Evolutionary conservation across 35 echinoderm and acorn worm species (phyloP).

Genomic region (Lytechinus variegatus): DNA sequence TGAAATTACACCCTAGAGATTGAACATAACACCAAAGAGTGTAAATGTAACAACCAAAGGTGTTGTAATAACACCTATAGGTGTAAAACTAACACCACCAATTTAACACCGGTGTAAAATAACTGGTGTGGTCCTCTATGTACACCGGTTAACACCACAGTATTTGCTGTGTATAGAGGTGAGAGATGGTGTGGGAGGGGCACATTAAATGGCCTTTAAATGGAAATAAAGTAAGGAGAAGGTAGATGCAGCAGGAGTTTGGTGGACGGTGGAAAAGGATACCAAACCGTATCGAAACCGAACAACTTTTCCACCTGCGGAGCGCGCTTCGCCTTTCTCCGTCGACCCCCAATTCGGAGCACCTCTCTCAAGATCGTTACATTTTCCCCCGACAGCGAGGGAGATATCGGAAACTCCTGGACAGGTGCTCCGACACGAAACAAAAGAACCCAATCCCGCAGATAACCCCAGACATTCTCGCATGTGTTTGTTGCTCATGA

Average conservation of each 20-base stretch:
- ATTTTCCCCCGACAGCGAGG: neutral
- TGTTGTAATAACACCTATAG: no score
- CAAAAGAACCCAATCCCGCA: neutral
- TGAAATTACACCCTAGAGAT: no score
- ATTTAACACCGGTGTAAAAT: no score
- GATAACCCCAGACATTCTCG: neutral
- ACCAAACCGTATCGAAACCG: neutral
- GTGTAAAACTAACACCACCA: no score
- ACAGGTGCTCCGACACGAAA: conserved; percentile 13
- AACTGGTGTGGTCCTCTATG: no score
- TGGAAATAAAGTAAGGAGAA: neutral
- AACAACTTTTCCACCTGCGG: neutral
- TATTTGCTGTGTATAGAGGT: no score
- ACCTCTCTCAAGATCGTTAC: neutral
- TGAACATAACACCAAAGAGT: no score
- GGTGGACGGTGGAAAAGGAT: neutral
- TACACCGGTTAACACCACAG: no score
- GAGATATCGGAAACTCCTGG: neutral
- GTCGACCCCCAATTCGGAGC: neutral
- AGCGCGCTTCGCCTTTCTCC: neutral
- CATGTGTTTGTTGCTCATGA: conserved; percentile 35
- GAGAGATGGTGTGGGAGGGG: neutral
- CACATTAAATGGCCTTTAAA: neutral
- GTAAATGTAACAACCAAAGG: no score
- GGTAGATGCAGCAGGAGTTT: no score